A percentile compares a stretch with the other conserved stretches of the same genome.
These are phyloP conservation scores for Chymomyza procnemis DNA, from an alignment of 2,888 invertebrate species.

Conservation along the genomic window DNA sequence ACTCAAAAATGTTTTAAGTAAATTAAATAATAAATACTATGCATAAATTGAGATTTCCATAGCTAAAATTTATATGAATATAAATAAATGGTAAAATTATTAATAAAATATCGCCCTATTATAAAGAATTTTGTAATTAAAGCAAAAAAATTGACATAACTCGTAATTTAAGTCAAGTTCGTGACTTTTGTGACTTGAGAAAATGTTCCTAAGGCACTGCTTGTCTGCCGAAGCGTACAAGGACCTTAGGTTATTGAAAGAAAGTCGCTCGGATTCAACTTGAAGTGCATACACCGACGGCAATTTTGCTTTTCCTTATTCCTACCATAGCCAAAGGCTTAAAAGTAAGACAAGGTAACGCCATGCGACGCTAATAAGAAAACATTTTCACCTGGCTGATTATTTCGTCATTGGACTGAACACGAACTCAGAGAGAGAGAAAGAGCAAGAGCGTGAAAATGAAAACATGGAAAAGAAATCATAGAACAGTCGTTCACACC, in stretches of 20 bases:
- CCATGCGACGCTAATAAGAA: slow-evolving; percentile 51
- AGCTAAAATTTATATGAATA: too few relatives aligned
- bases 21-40: too few relatives aligned
- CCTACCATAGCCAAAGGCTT: not conserved
- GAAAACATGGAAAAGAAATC: slow-evolving; percentile 36
- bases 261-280: not conserved
- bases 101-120: too few relatives aligned
- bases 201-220: too few relatives aligned
- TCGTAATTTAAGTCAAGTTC: too few relatives aligned
- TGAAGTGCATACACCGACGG: not conserved
- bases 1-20: too few relatives aligned
- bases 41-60: too few relatives aligned
- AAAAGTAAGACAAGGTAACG: not conserved
- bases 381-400: slow-evolving; percentile 57
- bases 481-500: not conserved
- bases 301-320: not conserved
- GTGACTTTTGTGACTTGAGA: too few relatives aligned
- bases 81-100: too few relatives aligned
- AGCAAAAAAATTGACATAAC: too few relatives aligned
- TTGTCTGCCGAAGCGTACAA: not conserved
- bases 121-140: too few relatives aligned
- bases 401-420: slow-evolving; percentile 57
- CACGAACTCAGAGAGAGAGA: not conserved
- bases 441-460: slow-evolving; percentile 33
- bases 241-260: not conserved